Base-by-base conservation (phyloP, 2,797 vertebrate genomes). In the Crax fasciolata region DNA sequence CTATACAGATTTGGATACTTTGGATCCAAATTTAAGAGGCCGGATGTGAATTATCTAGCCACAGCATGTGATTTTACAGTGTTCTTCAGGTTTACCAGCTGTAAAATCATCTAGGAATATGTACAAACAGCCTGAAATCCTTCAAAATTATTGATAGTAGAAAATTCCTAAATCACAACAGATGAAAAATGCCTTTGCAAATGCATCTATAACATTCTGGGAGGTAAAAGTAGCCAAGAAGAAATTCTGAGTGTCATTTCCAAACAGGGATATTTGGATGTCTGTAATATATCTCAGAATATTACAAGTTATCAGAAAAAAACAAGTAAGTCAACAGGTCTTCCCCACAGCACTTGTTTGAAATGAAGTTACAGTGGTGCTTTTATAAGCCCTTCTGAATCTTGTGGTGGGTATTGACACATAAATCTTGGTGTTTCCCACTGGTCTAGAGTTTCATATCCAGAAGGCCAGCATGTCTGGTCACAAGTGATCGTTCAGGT, bases 261-360 rank as follows among this genome's bases (percentile, higher is more conserved):
- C 84, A 25, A 77, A 84, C 15, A 0, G 0, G 3, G 0, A 0
- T 61, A 27, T 85, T 57, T 61, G 46, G 12, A 80, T 86, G 66
- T 81, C 25, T 77, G 2, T 41, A 6, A 65, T 44, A 18, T 58
- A 35, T 67, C 25, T 35, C 52, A 67, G 10, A 28, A 7, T 46
- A 35, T 35, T 80, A 32, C 3, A 10, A 52, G 11, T 57, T 65
- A 51, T 27, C 39, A 51, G 25, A 71, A 70, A 74, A 74, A 9
- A 35, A 35, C 13, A 61, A 13, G 20, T 23, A 76, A 70, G 48
- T 39, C 41, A 57, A 66, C 43, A 41, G 38, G 79, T 19, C 76
- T 81, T 87, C 77, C 58, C 44, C 25, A 59, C 52, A 71, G 17
- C 9, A 35, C 12, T 67, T 81, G 52, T 18, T 81, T 89, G 62